Conservation (phyloP, 2,888 invertebrate genomes). For the Acronicta leporina region DNA sequence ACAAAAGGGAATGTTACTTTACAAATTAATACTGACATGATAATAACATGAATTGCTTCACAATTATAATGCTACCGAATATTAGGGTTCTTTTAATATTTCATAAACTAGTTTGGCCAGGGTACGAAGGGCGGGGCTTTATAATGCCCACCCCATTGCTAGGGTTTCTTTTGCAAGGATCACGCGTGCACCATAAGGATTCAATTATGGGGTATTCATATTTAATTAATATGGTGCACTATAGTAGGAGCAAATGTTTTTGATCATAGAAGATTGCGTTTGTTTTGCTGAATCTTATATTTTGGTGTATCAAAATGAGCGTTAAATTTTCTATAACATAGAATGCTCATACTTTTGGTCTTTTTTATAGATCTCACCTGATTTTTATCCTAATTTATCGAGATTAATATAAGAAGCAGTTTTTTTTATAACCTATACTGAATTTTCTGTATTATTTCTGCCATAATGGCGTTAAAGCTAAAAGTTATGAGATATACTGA, state of each 20-base stretch:
- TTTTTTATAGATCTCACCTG: too few species aligned
- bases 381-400: too few species aligned
- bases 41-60: slow-evolving; percentile 85
- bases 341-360: too few species aligned
- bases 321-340: not conserved
- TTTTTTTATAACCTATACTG: too few species aligned
- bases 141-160: slow-evolving; percentile 66
- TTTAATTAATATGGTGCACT: slow-evolving; percentile 82
- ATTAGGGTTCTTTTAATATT: slow-evolving; percentile 79
- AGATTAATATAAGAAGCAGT: too few species aligned
- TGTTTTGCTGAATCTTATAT: slow-evolving; percentile 14
- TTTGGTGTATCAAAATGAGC: not conserved
- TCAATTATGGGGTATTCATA: slow-evolving; percentile 86
- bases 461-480: too few species aligned
- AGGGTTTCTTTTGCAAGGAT: slow-evolving; percentile 69
- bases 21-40: slow-evolving; percentile 84
- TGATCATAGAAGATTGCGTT: slow-evolving; percentile 65
- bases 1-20: slow-evolving; percentile 65
- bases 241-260: slow-evolving; percentile 59
- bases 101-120: slow-evolving; percentile 78
- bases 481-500: slow-evolving; percentile 1
- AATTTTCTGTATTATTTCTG: too few species aligned
- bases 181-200: slow-evolving; percentile 83
- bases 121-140: slow-evolving; percentile 76
- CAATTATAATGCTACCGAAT: slow-evolving; percentile 79